Evolutionary conservation across 30 jellyfish, hydroid and myxozoan genomes (phyloP).

Genomic region (Catostylus mosaicus): DNA sequence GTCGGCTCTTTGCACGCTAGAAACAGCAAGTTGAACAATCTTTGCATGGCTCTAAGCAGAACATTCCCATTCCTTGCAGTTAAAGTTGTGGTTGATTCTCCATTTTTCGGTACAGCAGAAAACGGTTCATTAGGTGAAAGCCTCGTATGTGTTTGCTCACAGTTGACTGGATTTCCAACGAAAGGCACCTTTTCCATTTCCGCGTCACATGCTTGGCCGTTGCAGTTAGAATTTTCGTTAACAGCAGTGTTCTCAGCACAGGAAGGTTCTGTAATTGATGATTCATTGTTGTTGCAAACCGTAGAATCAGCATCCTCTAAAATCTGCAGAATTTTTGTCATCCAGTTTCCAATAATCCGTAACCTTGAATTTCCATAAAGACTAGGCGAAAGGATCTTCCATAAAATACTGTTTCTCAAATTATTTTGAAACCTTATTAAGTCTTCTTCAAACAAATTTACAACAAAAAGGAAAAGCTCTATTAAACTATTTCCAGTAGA

Average conservation of each 20-base stretch:
- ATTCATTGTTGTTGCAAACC: background rate
- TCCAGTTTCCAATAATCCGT: slow-evolving; percentile 23
- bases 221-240: too few relatives aligned
- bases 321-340: background rate
- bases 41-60: slow-evolving; percentile 9
- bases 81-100: background rate
- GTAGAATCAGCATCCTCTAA: background rate
- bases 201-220: too few relatives aligned
- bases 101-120: too few relatives aligned
- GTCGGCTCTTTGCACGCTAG: slow-evolving; percentile 17
- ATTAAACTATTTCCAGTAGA: background rate
- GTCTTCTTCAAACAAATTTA: slow-evolving; percentile 29
- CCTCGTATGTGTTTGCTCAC: too few relatives aligned
- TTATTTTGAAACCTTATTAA: slow-evolving; percentile 14
- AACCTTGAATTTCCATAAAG: slow-evolving; percentile 41
- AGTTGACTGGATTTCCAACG: too few relatives aligned
- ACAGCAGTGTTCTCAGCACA: too few relatives aligned
- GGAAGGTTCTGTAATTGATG: background rate
- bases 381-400: slow-evolving; percentile 50
- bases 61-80: background rate
- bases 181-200: too few relatives aligned
- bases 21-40: slow-evolving; percentile 27
- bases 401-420: slow-evolving; percentile 7
- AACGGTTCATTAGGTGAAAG: too few relatives aligned
- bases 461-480: background rate